Conservation (phyloP, 2,888 invertebrate species). For the Melinaea marsaeus region DNA sequence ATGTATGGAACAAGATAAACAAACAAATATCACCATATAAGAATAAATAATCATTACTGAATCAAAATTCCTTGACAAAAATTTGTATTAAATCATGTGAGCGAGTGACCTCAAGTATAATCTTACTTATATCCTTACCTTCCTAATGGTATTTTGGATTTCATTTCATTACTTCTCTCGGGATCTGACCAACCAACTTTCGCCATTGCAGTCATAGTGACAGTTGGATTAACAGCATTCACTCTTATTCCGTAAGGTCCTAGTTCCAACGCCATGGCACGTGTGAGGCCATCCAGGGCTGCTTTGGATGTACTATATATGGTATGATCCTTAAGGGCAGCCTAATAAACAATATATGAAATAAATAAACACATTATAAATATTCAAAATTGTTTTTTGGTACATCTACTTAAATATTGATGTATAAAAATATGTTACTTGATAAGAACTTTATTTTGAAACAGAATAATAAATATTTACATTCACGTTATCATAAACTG, state of each 20-base stretch:
- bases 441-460: no score
- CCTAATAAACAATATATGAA: conserved; percentile 51
- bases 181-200: conserved; percentile 92
- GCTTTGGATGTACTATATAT: conserved; percentile 93
- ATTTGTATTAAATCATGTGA: no score
- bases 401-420: no score
- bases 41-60: no score
- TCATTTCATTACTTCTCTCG: conserved; percentile 83
- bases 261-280: conserved; percentile 91
- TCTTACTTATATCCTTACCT: conserved; percentile 73
- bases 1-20: no score
- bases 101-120: no score
- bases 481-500: neutral
- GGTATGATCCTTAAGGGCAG: conserved; percentile 86
- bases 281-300: conserved; percentile 91
- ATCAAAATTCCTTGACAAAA: no score
- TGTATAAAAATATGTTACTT: no score
- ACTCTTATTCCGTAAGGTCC: conserved; percentile 91
- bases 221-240: conserved; percentile 95
- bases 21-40: no score
- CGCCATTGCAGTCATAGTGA: conserved; percentile 95
- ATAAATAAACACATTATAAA: neutral
- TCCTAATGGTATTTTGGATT: conserved; percentile 89
- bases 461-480: no score
- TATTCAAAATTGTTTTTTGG: no score